Conservation (phyloP, 2,797 vertebrate genomes). For the Etheostoma perlongum region DNA sequence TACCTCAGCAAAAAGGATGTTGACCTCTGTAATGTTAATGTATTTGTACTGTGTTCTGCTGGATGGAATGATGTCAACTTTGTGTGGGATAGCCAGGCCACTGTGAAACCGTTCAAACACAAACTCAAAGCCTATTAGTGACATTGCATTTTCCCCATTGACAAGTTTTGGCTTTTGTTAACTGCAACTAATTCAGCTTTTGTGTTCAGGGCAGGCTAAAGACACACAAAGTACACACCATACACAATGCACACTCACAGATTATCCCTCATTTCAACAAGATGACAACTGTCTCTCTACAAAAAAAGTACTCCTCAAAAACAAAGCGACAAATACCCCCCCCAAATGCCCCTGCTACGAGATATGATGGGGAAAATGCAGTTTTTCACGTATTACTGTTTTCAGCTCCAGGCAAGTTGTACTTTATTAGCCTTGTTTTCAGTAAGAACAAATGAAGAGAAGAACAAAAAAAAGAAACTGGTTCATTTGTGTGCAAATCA, state of each 20-base stretch:
- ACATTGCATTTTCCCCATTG: slow-evolving; percentile 54
- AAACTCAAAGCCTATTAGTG: slow-evolving; percentile 71
- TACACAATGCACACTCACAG: slow-evolving; percentile 49
- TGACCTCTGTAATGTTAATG: slow-evolving; percentile 21
- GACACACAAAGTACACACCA: slow-evolving; percentile 49
- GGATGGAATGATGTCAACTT: slow-evolving; percentile 17
- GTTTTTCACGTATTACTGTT: slow-evolving; percentile 21
- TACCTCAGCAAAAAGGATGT: background rate
- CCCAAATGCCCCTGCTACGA: slow-evolving; percentile 21
- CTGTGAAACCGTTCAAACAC: slow-evolving; percentile 37
- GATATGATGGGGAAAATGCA: slow-evolving; percentile 30
- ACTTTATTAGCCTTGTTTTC: slow-evolving; percentile 20
- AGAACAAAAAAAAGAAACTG: slow-evolving; percentile 9
- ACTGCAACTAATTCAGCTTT: slow-evolving; percentile 68
- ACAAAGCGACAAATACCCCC: slow-evolving; percentile 37
- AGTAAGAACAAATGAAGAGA: slow-evolving; percentile 4
- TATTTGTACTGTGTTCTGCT: slow-evolving; percentile 18
- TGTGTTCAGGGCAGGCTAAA: slow-evolving; percentile 45
- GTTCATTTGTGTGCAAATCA: slow-evolving; percentile 13
- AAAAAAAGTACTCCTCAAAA: slow-evolving; percentile 16
- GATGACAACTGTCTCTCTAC: slow-evolving; percentile 52
- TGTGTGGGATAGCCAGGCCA: slow-evolving; percentile 32
- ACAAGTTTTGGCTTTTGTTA: slow-evolving; percentile 69
- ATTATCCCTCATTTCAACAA: slow-evolving; percentile 69
- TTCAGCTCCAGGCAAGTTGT: slow-evolving; percentile 19